Base-by-base conservation (phyloP, 2,797 vertebrate genomes). In the Sebastes trivittatus region DNA sequence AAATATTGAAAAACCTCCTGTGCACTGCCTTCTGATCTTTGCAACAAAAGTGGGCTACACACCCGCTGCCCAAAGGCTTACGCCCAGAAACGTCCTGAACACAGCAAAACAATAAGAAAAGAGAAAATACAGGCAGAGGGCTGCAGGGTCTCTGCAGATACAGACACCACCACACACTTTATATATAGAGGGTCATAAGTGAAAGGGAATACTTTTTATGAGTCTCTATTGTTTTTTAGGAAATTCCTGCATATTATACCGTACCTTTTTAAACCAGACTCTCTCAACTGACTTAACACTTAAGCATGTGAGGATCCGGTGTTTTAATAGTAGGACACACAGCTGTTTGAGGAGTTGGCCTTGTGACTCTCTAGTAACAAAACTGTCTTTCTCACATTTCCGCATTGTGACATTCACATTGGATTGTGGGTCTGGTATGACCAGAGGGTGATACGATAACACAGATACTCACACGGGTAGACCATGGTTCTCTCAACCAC, bases 361-460 rank as follows among this genome's bases (percentile, higher is more conserved):
- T 34, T 73, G 29, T 77, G 54, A 64, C 23, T 72, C 54, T 60
- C 13, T 38, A 32, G 11, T 64, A 52, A 83, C 59, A 75, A 70
- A 3, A 65, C 46, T 10, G 5, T 25, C 27, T 65, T 70, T 88
- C 55, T 74, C 58, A 63, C 55, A 9, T 22, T 61, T 46, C 8
- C 30, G 22, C 1, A 27, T 56, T 14, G 18, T 81, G 46, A 59
- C 34, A 49, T 72, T 74, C 49, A 52, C 65, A 36, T 62, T 16
- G 56, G 32, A 60, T 22, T 22, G 56, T 63, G 27, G 66, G 23
- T 52, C 2, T 32, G 16, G n/a, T 6, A 10, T 61, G 22, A 63
- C 30, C 46, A 75, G 46, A 75, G 58, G 29, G 46, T 72, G 30
- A 32, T 11, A 64, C 9, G 22, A 14, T n/a, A 34, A 62, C 8